A percentile compares a stretch with the other conserved stretches of the same genome.
phyloP scores from a whole-genome alignment of 1,140 invertebrate genomes.

The Sminthurinus signatus region DNA sequence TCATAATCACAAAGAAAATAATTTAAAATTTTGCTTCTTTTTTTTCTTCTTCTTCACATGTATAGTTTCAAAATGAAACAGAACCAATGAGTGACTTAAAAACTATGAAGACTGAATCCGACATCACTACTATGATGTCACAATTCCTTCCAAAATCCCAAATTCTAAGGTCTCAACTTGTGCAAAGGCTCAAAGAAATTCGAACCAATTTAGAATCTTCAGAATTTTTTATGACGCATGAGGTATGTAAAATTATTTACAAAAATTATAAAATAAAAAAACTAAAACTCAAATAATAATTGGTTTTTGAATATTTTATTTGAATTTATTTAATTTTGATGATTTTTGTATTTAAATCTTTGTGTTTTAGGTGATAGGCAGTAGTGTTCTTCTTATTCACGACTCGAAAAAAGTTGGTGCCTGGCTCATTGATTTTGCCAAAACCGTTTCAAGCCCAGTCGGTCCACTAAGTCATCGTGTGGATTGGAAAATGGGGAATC shows the following conservation, averaged over 20 bases:
- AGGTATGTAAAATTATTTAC: slow-evolving; percentile 55
- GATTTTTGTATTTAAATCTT: slow-evolving; percentile 43
- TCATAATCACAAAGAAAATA: too few species aligned
- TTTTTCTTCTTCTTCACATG: slow-evolving; percentile 16
- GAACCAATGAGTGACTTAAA: slow-evolving; percentile 53
- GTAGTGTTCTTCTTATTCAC: slow-evolving; percentile 88
- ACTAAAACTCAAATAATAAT: too few species aligned
- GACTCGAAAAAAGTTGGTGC: slow-evolving; percentile 74
- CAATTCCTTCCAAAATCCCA: slow-evolving; percentile 62
- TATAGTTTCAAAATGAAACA: slow-evolving; percentile 45
- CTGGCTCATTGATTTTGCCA: slow-evolving; percentile 96
- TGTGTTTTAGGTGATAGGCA: slow-evolving; percentile 67
- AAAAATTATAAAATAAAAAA: too few species aligned
- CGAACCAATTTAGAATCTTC: slow-evolving; percentile 72
- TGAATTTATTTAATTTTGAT: too few species aligned
- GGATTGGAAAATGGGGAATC: slow-evolving; percentile 80
- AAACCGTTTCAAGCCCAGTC: slow-evolving; percentile 72
- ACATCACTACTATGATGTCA: slow-evolving; percentile 70
- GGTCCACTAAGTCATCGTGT: slow-evolving; percentile 57
- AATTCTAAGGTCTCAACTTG: slow-evolving; percentile 54
- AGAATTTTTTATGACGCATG: slow-evolving; percentile 78
- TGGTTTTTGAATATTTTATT: too few species aligned
- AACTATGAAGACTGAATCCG: slow-evolving; percentile 62
- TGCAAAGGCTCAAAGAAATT: slow-evolving; percentile 68
- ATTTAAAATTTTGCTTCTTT: too few species aligned